Percentiles rank a stretch among this genome's conserved stretches.
phyloP scores from a whole-genome alignment of 2,797 vertebrate genomes.

The Poeciliopsis gracilis region DNA sequence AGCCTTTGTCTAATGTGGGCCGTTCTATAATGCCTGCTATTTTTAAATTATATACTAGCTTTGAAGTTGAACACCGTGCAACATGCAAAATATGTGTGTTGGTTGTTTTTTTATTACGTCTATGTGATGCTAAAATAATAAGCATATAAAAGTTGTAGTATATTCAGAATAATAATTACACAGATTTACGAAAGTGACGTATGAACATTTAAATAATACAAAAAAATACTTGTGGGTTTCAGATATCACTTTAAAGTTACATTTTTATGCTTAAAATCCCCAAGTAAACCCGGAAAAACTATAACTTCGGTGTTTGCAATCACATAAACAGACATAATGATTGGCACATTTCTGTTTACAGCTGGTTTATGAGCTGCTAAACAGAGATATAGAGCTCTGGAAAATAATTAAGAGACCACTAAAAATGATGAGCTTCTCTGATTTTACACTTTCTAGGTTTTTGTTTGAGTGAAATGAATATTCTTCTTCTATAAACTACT shows the following conservation, averaged over 20 bases:
- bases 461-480: too few species aligned
- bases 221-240: background rate
- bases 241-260: background rate
- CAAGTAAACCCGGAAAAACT: background rate
- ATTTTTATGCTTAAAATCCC: background rate
- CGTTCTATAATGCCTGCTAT: background rate
- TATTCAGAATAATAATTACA: background rate
- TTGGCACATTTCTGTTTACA: background rate
- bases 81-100: background rate
- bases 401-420: too few species aligned
- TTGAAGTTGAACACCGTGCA: background rate
- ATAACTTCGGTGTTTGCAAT: background rate
- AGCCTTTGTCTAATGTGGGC: background rate
- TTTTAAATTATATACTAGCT: background rate
- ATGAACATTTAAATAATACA: background rate
- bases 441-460: too few species aligned
- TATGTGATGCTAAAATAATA: too few species aligned
- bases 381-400: background rate
- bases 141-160: background rate
- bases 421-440: too few species aligned
- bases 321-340: background rate
- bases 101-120: too few species aligned
- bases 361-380: background rate
- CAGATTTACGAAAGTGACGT: background rate
- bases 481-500: too few species aligned